Percentiles rank a stretch among this genome's conserved stretches.
Conservation (phyloP, 2,113 vertebrate species). For the Sminthopsis crassicaudata region DNA sequence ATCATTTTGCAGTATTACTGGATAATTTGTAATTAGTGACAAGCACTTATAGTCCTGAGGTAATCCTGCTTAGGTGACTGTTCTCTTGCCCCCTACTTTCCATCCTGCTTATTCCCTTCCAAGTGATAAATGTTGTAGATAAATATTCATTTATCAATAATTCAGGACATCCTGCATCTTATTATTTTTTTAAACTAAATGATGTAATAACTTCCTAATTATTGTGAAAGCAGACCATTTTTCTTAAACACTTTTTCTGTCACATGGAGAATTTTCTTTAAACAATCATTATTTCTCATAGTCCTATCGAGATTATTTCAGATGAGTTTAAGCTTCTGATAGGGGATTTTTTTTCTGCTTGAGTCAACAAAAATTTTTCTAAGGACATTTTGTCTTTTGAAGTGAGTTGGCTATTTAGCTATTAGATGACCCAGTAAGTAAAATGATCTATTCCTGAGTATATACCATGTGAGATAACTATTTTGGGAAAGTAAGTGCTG, state of each 20-base stretch:
- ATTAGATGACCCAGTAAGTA: slow-evolving; percentile 6
- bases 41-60: slow-evolving; percentile 60
- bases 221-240: slow-evolving; percentile 61
- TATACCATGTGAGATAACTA: slow-evolving; percentile 12
- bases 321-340: slow-evolving; percentile 68
- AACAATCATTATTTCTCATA: slow-evolving; percentile 71
- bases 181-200: slow-evolving; percentile 63
- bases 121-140: slow-evolving; percentile 56
- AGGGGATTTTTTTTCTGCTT: slow-evolving; percentile 75
- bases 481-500: slow-evolving; percentile 39
- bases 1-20: slow-evolving; percentile 80
- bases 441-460: slow-evolving; percentile 21
- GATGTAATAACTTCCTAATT: slow-evolving; percentile 60
- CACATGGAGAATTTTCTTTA: slow-evolving; percentile 70
- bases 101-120: slow-evolving; percentile 24
- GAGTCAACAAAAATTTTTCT: slow-evolving; percentile 73
- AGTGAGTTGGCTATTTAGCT: slow-evolving; percentile 70
- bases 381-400: slow-evolving; percentile 73
- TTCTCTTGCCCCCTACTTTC: slow-evolving; percentile 42
- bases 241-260: slow-evolving; percentile 56
- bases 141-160: slow-evolving; percentile 53
- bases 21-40: slow-evolving; percentile 74
- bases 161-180: slow-evolving; percentile 52
- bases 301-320: slow-evolving; percentile 66
- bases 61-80: slow-evolving; percentile 65